A percentile compares a stretch with the other conserved stretches of the same genome.
phyloP scores from a whole-genome alignment of 2,888 invertebrate genomes.

The Erannis defoliaria region DNA sequence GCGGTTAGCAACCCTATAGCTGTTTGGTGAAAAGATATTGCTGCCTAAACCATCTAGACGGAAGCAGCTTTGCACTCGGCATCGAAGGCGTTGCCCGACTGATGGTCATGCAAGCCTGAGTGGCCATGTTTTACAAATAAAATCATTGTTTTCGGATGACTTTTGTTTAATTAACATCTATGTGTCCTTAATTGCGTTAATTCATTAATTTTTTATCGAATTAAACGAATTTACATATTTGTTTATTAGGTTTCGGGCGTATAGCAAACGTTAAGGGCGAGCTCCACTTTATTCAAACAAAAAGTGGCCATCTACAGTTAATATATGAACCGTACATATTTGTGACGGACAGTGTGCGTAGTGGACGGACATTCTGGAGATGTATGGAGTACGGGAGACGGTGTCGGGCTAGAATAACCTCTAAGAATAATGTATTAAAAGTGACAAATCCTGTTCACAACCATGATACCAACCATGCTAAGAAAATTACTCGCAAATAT shows the following conservation, averaged over 20 bases:
- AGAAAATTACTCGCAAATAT: conserved; percentile 77
- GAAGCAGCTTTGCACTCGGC: too few relatives aligned
- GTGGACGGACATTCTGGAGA: conserved; percentile 82
- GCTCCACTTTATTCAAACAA: conserved; percentile 81
- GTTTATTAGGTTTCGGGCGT: conserved; percentile 17
- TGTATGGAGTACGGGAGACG: conserved; percentile 83
- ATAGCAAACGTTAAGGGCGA: conserved; percentile 64
- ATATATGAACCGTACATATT: conserved; percentile 83
- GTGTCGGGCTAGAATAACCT: conserved; percentile 82
- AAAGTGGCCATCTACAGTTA: conserved; percentile 81
- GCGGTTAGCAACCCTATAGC: too few relatives aligned
- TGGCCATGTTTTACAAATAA: neutral
- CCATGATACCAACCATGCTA: conserved; percentile 75
- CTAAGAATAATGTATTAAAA: conserved; percentile 77
- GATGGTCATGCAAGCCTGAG: neutral
- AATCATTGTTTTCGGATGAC: neutral
- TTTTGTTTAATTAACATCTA: neutral
- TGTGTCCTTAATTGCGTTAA: neutral
- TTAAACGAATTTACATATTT: conserved; percentile 1
- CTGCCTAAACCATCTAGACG: too few relatives aligned
- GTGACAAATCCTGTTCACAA: conserved; percentile 82
- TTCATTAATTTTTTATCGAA: conserved; percentile 3
- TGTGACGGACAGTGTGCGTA: conserved; percentile 82
- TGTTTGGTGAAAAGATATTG: too few relatives aligned
- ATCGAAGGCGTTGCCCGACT: neutral